Evolutionary conservation across 35 echinoderm and acorn worm species (phyloP).

Genomic region (Apostichopus japonicus): DNA sequence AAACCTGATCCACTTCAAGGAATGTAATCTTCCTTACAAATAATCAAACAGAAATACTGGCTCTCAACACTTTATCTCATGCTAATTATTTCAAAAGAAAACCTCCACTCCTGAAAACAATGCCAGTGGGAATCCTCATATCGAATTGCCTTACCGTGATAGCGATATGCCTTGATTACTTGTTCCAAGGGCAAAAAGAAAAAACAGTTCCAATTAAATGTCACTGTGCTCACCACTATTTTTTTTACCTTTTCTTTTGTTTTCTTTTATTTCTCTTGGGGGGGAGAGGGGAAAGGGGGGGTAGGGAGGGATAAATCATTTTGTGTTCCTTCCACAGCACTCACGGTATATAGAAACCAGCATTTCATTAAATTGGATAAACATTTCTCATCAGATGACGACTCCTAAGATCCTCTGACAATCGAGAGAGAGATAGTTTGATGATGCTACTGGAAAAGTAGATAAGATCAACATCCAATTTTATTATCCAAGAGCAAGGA

Average conservation of each 20-base stretch:
- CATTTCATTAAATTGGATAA: conserved; percentile 26
- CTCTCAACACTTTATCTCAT: neutral
- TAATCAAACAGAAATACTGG: too few species aligned
- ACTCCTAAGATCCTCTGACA: neutral
- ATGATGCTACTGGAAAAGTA: conserved; percentile 12
- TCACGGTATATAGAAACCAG: neutral
- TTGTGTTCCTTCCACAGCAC: too few species aligned
- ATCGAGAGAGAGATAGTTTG: conserved; percentile 11
- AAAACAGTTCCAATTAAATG: neutral
- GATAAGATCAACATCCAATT: conserved; percentile 41
- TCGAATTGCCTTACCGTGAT: neutral
- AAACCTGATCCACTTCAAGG: too few species aligned
- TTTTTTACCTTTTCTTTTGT: too few species aligned
- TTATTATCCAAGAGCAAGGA: conserved; percentile 34
- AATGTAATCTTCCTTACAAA: too few species aligned
- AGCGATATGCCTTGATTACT: neutral
- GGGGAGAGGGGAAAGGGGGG: too few species aligned
- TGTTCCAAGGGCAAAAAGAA: neutral
- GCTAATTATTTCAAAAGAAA: neutral
- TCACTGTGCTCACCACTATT: too few species aligned
- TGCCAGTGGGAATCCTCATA: neutral
- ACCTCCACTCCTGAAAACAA: neutral
- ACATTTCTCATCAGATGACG: conserved; percentile 14
- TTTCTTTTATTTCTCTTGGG: too few species aligned
- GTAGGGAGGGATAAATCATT: too few species aligned